Percentiles rank a stretch among this genome's conserved stretches.
Evolutionary conservation across 2,113 vertebrate genomes (phyloP).

Genomic region (Platanista minor): DNA sequence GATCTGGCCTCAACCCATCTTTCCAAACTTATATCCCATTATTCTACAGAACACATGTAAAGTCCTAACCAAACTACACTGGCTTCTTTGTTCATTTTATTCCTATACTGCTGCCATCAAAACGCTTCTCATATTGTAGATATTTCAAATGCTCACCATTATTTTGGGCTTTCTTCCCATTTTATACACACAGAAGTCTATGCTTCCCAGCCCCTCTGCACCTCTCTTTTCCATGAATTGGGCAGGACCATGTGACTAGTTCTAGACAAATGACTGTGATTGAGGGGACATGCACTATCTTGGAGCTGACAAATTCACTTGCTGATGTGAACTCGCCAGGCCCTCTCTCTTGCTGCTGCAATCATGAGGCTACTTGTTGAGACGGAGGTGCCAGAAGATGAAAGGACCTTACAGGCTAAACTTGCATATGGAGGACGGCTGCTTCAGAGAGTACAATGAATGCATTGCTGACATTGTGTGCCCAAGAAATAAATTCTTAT

Average conservation of each 20-base stretch:
- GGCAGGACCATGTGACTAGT: not conserved
- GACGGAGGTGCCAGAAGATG: not conserved
- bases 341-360: not conserved
- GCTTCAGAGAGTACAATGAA: not conserved
- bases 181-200: not conserved
- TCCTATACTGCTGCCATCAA: not conserved
- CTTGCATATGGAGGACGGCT: not conserved
- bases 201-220: not conserved
- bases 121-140: not conserved
- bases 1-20: not conserved
- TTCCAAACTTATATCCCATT: not conserved
- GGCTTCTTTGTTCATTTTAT: not conserved
- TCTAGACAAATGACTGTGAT: not conserved
- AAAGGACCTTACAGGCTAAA: not conserved
- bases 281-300: not conserved
- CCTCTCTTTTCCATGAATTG: not conserved
- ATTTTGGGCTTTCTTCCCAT: not conserved
- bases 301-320: not conserved
- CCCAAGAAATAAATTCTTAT: not conserved
- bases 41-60: not conserved
- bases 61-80: not conserved
- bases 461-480: not conserved
- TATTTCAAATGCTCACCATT: not conserved
- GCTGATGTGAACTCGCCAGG: not conserved
- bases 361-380: not conserved